These are phyloP conservation scores for Lepisosteus oculatus DNA, from an alignment of 2,113 vertebrate species.

Conservation along the genomic window DNA sequence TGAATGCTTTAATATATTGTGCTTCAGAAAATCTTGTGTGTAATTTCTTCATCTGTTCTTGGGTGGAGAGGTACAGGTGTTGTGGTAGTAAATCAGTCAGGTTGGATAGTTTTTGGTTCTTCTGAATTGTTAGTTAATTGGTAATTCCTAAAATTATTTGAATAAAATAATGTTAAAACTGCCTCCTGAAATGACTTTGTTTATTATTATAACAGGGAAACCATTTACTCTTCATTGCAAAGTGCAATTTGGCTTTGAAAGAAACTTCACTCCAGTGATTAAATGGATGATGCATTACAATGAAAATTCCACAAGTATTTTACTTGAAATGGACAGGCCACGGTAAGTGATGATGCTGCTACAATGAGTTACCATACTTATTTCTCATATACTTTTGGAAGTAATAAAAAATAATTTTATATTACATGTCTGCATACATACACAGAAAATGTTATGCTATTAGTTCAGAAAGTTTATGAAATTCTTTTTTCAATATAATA, in stretches of 20 bases:
- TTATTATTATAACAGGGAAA: constrained; percentile 54
- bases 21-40: too few species aligned
- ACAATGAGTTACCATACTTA: constrained; percentile 29
- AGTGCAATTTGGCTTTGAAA: constrained; percentile 69
- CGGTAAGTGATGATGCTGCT: constrained; percentile 39
- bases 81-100: too few species aligned
- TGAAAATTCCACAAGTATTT: constrained; percentile 35
- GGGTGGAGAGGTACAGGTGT: too few species aligned
- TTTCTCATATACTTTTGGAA: background rate
- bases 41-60: too few species aligned
- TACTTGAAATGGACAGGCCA: constrained; percentile 24
- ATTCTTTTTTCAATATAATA: too few species aligned
- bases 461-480: too few species aligned
- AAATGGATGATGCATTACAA: constrained; percentile 60
- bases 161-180: too few species aligned
- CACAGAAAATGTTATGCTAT: background rate
- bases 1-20: too few species aligned
- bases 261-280: constrained; percentile 29
- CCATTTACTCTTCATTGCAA: constrained; percentile 63
- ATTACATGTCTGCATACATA: background rate
- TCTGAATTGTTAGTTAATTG: too few species aligned
- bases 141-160: too few species aligned
- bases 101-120: too few species aligned
- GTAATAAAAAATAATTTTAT: background rate
- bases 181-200: background rate